Conservation (phyloP, 2,797 vertebrate species). For the Ataeniobius toweri region DNA sequence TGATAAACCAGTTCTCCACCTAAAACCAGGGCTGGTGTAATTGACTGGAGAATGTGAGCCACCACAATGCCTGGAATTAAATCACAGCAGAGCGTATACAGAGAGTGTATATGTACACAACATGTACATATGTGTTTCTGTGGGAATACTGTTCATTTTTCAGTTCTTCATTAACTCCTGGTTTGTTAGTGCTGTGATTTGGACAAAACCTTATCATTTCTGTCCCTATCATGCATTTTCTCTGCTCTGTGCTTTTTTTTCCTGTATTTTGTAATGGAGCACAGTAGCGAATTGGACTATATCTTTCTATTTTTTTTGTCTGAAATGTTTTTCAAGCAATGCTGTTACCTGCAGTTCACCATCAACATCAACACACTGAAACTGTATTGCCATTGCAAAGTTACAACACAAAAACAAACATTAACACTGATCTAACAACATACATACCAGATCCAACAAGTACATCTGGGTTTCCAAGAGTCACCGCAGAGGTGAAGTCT, state of each 20-base stretch:
- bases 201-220: no score
- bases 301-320: no score
- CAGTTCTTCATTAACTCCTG: not conserved
- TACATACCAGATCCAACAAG: constrained; percentile 88
- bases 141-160: not conserved
- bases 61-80: constrained; percentile 81
- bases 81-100: not conserved
- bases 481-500: constrained; percentile 88
- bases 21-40: constrained; percentile 86
- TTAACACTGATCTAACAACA: not conserved
- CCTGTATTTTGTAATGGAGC: not conserved
- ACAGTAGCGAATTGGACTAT: not conserved
- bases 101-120: not conserved
- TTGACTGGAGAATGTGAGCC: constrained; percentile 90
- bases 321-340: not conserved
- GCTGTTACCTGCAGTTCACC: not conserved
- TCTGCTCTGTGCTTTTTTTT: not conserved
- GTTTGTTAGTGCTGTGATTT: not conserved
- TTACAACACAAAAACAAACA: not conserved
- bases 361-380: not conserved
- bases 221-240: not conserved
- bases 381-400: no score
- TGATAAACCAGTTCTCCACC: constrained; percentile 93
- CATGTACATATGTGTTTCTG: not conserved
- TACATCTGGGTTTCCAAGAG: constrained; percentile 91